Evolutionary conservation across 2,113 vertebrate species (phyloP).

Genomic region (Scartelaos histophorus): DNA sequence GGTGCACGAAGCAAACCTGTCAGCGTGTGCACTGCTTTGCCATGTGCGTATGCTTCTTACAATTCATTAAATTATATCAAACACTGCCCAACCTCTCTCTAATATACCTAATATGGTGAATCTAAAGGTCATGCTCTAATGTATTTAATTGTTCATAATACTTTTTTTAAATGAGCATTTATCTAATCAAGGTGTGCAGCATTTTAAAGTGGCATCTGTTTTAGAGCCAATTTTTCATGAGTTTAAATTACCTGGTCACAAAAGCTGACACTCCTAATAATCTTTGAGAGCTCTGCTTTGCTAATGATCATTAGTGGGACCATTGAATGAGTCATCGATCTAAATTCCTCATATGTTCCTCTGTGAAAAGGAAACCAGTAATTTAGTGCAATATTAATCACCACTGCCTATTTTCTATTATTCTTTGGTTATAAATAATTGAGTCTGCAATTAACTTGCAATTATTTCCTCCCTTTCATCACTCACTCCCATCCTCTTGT

Average conservation of each 20-base stretch:
- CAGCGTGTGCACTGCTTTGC: constrained; percentile 84
- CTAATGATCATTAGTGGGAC: constrained; percentile 48
- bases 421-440: constrained; percentile 31
- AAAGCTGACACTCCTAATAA: constrained; percentile 1
- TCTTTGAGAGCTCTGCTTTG: constrained; percentile 21
- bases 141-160: background rate
- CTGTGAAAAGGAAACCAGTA: constrained; percentile 10
- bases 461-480: constrained; percentile 31
- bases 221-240: background rate
- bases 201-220: background rate
- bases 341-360: constrained; percentile 35
- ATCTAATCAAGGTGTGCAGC: background rate
- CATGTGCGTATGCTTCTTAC: constrained; percentile 77
- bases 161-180: background rate
- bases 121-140: background rate
- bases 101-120: background rate
- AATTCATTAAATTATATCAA: background rate
- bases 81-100: background rate
- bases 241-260: background rate
- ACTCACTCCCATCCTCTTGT: constrained; percentile 35
- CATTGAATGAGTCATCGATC: constrained; percentile 19
- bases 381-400: constrained; percentile 25
- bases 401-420: constrained; percentile 24
- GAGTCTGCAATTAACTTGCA: constrained; percentile 41
- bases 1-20: constrained; percentile 93